Evolutionary conservation across 2,797 vertebrate genomes (phyloP), one percentile per base, ranked within the genome.

Genomic region (Decapterus maruadsi): DNA sequence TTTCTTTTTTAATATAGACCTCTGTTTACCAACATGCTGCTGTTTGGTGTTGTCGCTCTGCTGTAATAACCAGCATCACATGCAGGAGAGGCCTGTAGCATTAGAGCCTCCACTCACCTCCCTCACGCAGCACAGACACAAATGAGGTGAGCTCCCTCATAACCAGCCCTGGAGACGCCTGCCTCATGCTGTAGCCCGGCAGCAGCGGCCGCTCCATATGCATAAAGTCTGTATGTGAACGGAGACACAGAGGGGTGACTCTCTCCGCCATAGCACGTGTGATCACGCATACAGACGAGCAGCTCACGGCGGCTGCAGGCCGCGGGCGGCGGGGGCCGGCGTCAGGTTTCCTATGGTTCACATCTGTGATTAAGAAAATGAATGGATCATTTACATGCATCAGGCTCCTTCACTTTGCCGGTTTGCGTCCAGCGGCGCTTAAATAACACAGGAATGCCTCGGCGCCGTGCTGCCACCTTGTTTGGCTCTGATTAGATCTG

Each of bases 361-460:
- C 69, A 40, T 79, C 74, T 82, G 82, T 84, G 82, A 91, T 91
- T 86, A 89, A 76, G 82, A 60, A 51, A 72, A 64, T 87, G 88
- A 93, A 83, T 85, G 71, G 86, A 84, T 92, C 87, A 93, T 95
- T 93, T 92, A 85, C 87, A 93, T 93, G 93, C 93, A 73, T 20
- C 9, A 56, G 85, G 77, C 83, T 80, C 70, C 78, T 64, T 71
- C 83, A 38, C 73, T 81, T 80, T 73, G 42, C 68, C 14, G 75
- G 76, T 72, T 70, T 26, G 80, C 75, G 46, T 72, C 73, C 78
- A 72, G 79, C 29, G 26, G 77, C 26, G 34, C 69, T 75, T 20
- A 46, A 72, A 88, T 34, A 68, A 76, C 82, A 68, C 85, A 82
- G 87, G 84, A 81, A 82, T 62, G 59, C 68, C 42, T 82, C 64